Evolutionary conservation across 2,113 vertebrate species (phyloP).

Genomic region (Cephalopterus ornatus): DNA sequence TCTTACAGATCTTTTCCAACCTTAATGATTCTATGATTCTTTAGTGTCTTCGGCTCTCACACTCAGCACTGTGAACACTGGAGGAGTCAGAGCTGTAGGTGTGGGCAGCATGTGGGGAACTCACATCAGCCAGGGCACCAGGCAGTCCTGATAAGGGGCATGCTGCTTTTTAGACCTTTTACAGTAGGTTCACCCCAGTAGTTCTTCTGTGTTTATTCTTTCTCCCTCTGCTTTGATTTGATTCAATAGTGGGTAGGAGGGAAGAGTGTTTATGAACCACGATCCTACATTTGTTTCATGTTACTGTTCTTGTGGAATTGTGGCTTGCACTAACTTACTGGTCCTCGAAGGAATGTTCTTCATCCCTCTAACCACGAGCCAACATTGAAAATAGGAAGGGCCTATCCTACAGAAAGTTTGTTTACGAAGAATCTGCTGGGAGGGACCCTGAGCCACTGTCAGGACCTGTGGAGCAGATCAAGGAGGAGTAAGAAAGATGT

Average conservation of each 20-base stretch:
- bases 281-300: constrained; percentile 21
- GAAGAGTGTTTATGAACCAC: background rate
- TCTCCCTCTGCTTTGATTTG: background rate
- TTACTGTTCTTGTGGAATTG: background rate
- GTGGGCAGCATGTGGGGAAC: background rate
- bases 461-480: background rate
- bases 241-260: background rate
- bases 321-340: background rate
- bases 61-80: background rate
- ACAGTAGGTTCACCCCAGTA: background rate
- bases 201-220: background rate
- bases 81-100: background rate
- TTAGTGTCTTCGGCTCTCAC: background rate
- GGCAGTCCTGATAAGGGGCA: background rate
- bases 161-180: background rate
- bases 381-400: background rate
- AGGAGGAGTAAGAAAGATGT: background rate
- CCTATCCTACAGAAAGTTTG: background rate
- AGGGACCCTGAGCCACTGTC: background rate
- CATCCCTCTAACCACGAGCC: background rate
- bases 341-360: constrained; percentile 13
- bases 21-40: background rate
- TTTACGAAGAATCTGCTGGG: background rate
- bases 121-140: fast-evolving
- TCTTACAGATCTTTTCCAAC: background rate